Evolutionary conservation across 92 coral and sea anemone genomes (phyloP).

Genomic region (Zoanthus sansibaricus): DNA sequence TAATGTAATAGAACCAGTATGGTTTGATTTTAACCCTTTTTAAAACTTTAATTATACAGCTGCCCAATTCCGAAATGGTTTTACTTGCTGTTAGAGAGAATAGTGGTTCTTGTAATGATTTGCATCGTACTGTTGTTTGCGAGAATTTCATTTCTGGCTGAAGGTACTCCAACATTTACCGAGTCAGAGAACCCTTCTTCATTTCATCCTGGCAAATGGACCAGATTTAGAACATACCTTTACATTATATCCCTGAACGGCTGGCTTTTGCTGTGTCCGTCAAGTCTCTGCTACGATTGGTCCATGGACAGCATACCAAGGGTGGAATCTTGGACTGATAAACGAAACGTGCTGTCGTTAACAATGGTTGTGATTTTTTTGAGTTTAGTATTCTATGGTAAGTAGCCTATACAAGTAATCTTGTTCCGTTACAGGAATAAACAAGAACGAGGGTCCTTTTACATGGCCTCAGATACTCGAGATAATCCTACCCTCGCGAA

Average conservation of each 20-base stretch:
- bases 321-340: constrained; percentile 69
- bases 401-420: background rate
- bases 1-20: background rate
- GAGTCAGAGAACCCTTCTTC: constrained; percentile 90
- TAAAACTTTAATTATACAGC: background rate
- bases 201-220: constrained; percentile 76
- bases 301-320: constrained; percentile 90
- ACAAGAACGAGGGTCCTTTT: too few species aligned
- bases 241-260: constrained; percentile 72
- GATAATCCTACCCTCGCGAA: too few species aligned
- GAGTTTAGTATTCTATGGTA: constrained; percentile 62
- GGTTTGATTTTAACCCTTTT: background rate
- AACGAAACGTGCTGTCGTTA: constrained; percentile 65
- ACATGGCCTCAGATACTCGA: too few species aligned
- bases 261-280: constrained; percentile 77
- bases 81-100: constrained; percentile 63
- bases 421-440: background rate
- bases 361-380: constrained; percentile 10
- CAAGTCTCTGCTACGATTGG: constrained; percentile 89
- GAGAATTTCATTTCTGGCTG: constrained; percentile 66
- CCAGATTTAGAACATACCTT: constrained; percentile 78
- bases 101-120: constrained; percentile 45
- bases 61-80: constrained; percentile 75
- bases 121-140: constrained; percentile 65
- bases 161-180: constrained; percentile 63